Evolutionary conservation across 2,797 vertebrate genomes (phyloP), one percentile per base, ranked within the genome.

Genomic region (Rhabdophis nuchalis): DNA sequence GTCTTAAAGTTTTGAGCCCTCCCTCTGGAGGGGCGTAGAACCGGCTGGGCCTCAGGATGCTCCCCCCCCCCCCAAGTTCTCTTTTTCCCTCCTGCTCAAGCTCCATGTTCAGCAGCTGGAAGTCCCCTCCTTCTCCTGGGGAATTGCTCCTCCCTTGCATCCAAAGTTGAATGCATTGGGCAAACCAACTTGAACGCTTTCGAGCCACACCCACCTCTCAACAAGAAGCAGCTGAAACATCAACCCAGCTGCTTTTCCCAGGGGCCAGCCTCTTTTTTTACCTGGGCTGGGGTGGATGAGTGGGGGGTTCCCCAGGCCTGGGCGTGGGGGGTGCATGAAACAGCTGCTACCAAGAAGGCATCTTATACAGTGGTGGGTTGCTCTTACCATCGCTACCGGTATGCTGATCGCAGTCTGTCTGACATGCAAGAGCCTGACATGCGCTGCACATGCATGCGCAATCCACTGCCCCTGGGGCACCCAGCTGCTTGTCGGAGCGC

Each of bases 291-390:
- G 36, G 14, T 41, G 56, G 1, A 1, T 29, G 86, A 7, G 10
- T 50, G 53, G 13, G n/a, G 32, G 86, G 58, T 58, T 46, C 53
- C 1, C 14, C 10, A 46, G 54, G 86, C 41, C 68, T 54, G 60
- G 29, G 29, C 4, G 27, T 7, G 32, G 36, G 29, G 29, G 5
- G 6, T 10, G 11, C n/a, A 60, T 1, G 14, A 41, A 86, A 91
- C 50, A 56, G 1, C 57, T 68, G 82, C 88, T 2, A 0, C 46
- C 50, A 27, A 10, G 1, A 0, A 1, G 20, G 54, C 13, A 6
- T 56, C 27, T 52, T 87, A 50, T 50, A 50, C 46, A 50, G 46
- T 50, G 46, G 46, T 50, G 3, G 46, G 46, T 6, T 50, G 4
- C 46, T 50, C 46, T 50, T 50, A 50, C 46, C 46, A 50, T 50